These are phyloP conservation scores for Sweltsa coloradensis DNA, from an alignment of 1,140 invertebrate genomes.

Conservation along the genomic window DNA sequence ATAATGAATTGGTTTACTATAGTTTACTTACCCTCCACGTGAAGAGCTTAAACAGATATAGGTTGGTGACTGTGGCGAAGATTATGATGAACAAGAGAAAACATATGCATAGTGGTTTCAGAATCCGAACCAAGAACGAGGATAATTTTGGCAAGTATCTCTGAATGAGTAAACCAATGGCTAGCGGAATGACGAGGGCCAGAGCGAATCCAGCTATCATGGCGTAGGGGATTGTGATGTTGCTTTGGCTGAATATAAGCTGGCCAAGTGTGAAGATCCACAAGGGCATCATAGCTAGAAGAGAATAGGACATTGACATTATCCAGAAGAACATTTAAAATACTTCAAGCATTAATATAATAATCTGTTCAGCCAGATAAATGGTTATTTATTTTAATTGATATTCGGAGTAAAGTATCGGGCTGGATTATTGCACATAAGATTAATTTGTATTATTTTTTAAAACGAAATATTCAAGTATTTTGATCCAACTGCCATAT, in stretches of 20 bases:
- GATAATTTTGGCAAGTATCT: slow-evolving; percentile 49
- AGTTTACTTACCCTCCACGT: slow-evolving; percentile 62
- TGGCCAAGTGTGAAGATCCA: slow-evolving; percentile 89
- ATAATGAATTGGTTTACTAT: neutral
- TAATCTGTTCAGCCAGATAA: too few relatives aligned
- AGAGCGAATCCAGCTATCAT: slow-evolving; percentile 64
- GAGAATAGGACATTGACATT: slow-evolving; percentile 19
- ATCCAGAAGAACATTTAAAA: neutral
- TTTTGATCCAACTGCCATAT: too few relatives aligned
- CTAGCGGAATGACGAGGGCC: slow-evolving; percentile 69
- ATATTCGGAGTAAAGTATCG: too few relatives aligned
- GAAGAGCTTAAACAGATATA: slow-evolving; percentile 82
- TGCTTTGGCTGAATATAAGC: slow-evolving; percentile 56
- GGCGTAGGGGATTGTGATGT: slow-evolving; percentile 65
- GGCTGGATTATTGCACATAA: too few relatives aligned
- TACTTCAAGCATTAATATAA: neutral
- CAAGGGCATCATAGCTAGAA: slow-evolving; percentile 80
- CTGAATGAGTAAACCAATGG: slow-evolving; percentile 66
- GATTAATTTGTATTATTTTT: too few relatives aligned
- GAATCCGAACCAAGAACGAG: slow-evolving; percentile 57
- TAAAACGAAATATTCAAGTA: too few relatives aligned
- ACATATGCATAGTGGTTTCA: slow-evolving; percentile 74
- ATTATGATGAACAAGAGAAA: slow-evolving; percentile 80
- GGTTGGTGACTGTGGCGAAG: slow-evolving; percentile 85
- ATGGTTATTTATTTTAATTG: too few relatives aligned